These are phyloP conservation scores for Rattus norvegicus DNA, from an alignment of 2,113 vertebrate genomes.

Conservation along the genomic window GRCr8 NC_086039.1:105525501-105526000, in stretches of 20 bases:
- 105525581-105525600: not conserved
- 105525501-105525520: not conserved
- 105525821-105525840: not conserved
- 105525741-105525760: not conserved
- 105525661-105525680: not conserved
- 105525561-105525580: not conserved
- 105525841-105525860: not conserved
- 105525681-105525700: conserved; percentile 7
- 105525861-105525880: not conserved
- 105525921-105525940: not conserved
- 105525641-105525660: not conserved
- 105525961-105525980: not conserved
- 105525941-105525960: not conserved
- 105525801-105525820: not conserved
- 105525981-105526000: not conserved
- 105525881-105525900: not conserved
- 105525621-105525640: not conserved
- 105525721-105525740: conserved; percentile 6
- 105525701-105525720: conserved; percentile 14
- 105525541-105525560: conserved; percentile 22
- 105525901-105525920: not conserved
- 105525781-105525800: not conserved
- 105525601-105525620: not conserved
- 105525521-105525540: conserved; percentile 42
- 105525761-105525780: conserved; percentile 14